Evolutionary conservation across 2,888 invertebrate species (phyloP).

Genomic region (Hanleya hanleyi): DNA sequence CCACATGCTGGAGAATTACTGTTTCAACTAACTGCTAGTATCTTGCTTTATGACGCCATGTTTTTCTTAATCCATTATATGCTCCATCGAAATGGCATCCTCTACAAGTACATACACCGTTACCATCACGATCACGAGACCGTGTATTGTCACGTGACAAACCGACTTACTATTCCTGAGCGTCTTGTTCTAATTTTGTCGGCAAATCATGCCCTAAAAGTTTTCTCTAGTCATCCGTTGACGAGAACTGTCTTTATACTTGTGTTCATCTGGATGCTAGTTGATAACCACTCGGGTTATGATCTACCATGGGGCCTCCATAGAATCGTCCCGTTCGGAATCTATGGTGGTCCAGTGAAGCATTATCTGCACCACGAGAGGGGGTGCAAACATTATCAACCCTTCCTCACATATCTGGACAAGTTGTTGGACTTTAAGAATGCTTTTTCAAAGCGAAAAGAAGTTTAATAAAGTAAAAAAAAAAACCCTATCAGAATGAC

Average conservation of each 20-base stretch:
- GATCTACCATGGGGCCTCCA: slow-evolving; percentile 65
- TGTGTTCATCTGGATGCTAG: slow-evolving; percentile 52
- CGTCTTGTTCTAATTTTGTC: slow-evolving; percentile 53
- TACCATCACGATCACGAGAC: slow-evolving; percentile 60
- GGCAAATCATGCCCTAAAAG: slow-evolving; percentile 61
- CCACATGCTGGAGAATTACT: slow-evolving; percentile 44
- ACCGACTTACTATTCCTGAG: slow-evolving; percentile 58
- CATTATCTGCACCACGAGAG: slow-evolving; percentile 61
- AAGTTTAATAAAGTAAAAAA: too few relatives aligned
- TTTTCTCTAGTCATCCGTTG: slow-evolving; percentile 56
- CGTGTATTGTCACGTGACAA: slow-evolving; percentile 61
- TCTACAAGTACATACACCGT: slow-evolving; percentile 60
- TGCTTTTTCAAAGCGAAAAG: too few relatives aligned
- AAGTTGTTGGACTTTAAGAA: slow-evolving; percentile 30
- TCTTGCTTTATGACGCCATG: slow-evolving; percentile 57
- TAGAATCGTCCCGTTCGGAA: slow-evolving; percentile 53
- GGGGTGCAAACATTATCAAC: slow-evolving; percentile 58
- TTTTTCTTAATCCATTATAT: slow-evolving; percentile 57
- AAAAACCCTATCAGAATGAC: too few relatives aligned
- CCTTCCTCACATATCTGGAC: slow-evolving; percentile 65
- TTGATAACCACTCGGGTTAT: slow-evolving; percentile 66
- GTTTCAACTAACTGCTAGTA: slow-evolving; percentile 47
- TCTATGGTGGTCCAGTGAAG: slow-evolving; percentile 54
- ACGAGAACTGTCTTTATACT: slow-evolving; percentile 62
- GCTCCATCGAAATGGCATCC: slow-evolving; percentile 54